A percentile compares a stretch with the other conserved stretches of the same genome.
Conservation (phyloP, 1,140 invertebrate species). For the Diorhabda sublineata region DNA sequence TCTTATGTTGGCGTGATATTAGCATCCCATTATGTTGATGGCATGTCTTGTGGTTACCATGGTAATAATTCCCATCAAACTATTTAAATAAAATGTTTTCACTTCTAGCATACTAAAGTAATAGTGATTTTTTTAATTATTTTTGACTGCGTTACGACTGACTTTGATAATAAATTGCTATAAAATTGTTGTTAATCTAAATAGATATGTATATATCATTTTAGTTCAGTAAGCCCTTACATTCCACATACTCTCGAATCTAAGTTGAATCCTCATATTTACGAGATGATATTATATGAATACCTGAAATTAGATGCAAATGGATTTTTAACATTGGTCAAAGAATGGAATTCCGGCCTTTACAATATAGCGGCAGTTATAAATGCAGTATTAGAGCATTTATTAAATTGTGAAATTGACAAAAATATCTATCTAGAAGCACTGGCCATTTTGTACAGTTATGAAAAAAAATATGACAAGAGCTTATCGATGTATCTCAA, state of each 20-base stretch:
- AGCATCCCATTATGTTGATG: too few relatives aligned
- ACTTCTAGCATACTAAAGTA: too few relatives aligned
- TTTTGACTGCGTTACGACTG: too few relatives aligned
- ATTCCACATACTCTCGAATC: slow-evolving; percentile 66
- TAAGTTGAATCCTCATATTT: slow-evolving; percentile 78
- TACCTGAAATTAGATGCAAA: slow-evolving; percentile 82
- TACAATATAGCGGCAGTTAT: slow-evolving; percentile 86
- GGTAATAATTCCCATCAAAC: too few relatives aligned
- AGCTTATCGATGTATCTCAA: slow-evolving; percentile 89
- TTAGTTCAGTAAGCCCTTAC: slow-evolving; percentile 73
- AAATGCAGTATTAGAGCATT: slow-evolving; percentile 76
- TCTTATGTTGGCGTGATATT: too few relatives aligned
- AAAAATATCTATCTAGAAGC: slow-evolving; percentile 77
- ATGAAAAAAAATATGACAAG: slow-evolving; percentile 88
- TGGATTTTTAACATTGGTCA: slow-evolving; percentile 83
- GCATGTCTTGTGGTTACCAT: too few relatives aligned
- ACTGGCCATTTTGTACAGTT: slow-evolving; percentile 86
- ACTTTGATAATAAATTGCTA: too few relatives aligned
- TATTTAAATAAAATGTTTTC: too few relatives aligned
- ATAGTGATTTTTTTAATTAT: too few relatives aligned
- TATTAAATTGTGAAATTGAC: slow-evolving; percentile 62
- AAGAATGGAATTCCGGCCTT: slow-evolving; percentile 80
- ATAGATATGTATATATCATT: slow-evolving; percentile 6
- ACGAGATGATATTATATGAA: slow-evolving; percentile 94
- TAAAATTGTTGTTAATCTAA: too few relatives aligned